A percentile compares a stretch with the other conserved stretches of the same genome.
Evolutionary conservation across 2,797 vertebrate species (phyloP).

Genomic region (Microctenopoma lineatum): DNA sequence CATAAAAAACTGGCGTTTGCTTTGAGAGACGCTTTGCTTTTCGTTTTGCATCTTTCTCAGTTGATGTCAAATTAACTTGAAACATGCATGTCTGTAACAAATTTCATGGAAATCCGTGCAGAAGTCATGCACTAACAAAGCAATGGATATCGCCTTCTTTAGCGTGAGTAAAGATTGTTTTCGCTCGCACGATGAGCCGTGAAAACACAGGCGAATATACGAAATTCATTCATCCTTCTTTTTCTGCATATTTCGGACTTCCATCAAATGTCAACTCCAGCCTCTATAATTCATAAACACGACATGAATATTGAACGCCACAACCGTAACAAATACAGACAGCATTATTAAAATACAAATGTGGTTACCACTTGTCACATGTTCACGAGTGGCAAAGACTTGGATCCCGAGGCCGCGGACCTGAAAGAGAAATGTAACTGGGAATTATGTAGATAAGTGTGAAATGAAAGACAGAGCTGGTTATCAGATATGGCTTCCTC

Average conservation of each 20-base stretch:
- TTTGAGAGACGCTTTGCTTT: too few species aligned
- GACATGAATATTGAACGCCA: constrained; percentile 22
- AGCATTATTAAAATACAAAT: constrained; percentile 44
- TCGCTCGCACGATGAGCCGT: constrained; percentile 15
- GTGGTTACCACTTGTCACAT: constrained; percentile 49
- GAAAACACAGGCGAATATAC: constrained; percentile 19
- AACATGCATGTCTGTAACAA: neutral
- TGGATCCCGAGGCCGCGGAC: constrained; percentile 45
- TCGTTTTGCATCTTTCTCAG: too few species aligned
- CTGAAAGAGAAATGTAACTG: constrained; percentile 62
- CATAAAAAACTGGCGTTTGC: too few species aligned
- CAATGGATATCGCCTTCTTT: neutral
- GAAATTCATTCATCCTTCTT: neutral
- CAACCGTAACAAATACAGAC: constrained; percentile 18
- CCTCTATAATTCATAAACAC: constrained; percentile 14
- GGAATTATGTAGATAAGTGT: constrained; percentile 72
- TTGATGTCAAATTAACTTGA: too few species aligned
- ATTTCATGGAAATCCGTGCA: constrained; percentile 1
- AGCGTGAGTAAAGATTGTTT: neutral
- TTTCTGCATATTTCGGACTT: neutral
- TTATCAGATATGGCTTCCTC: constrained; percentile 75
- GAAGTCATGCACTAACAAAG: neutral
- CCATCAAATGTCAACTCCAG: constrained; percentile 1
- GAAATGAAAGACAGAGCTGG: constrained; percentile 67
- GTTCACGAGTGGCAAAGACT: constrained; percentile 46